A percentile compares a stretch with the other conserved stretches of the same genome.
Evolutionary conservation across 1,140 invertebrate species (phyloP).

Genomic region (Samia ricini): DNA sequence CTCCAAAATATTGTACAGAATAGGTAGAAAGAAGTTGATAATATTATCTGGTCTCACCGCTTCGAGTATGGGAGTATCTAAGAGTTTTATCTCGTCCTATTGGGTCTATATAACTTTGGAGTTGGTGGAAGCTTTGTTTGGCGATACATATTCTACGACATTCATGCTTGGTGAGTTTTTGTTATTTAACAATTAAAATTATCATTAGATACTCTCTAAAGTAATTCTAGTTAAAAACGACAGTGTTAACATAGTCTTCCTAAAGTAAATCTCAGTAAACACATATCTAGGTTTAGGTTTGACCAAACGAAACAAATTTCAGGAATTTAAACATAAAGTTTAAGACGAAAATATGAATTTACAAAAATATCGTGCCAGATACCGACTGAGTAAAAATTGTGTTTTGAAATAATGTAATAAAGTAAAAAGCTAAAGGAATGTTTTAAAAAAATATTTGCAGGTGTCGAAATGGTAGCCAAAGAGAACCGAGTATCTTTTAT

Average conservation of each 20-base stretch:
- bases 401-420: no score
- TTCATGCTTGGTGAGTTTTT: constrained; percentile 24
- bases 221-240: no score
- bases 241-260: no score
- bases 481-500: constrained; percentile 22
- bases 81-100: constrained; percentile 42
- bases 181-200: no score
- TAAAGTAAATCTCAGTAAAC: no score
- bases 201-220: no score
- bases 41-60: constrained; percentile 39
- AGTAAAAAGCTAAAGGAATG: neutral
- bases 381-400: no score
- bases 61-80: constrained; percentile 38
- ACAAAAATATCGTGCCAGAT: no score
- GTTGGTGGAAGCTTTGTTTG: constrained; percentile 43
- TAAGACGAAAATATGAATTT: no score
- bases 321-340: no score
- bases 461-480: constrained; percentile 43
- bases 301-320: no score
- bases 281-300: no score
- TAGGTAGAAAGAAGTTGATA: constrained; percentile 45
- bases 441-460: constrained; percentile 25
- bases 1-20: constrained; percentile 23
- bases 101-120: constrained; percentile 37
- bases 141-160: constrained; percentile 39